These are phyloP conservation scores for Montipora foliosa DNA, from an alignment of 64 coral and sea anemone species.

Conservation along the genomic window DNA sequence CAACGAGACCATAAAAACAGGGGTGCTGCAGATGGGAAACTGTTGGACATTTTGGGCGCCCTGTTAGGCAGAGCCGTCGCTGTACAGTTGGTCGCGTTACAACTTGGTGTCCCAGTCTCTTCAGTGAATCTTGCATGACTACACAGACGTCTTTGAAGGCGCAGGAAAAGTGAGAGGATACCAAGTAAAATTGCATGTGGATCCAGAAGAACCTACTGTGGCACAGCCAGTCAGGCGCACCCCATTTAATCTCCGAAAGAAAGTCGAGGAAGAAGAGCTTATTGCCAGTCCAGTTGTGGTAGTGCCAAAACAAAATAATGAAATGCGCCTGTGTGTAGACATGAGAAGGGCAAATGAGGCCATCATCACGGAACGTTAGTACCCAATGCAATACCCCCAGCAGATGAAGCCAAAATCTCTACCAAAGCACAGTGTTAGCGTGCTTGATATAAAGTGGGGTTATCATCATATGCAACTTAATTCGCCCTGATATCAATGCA, in stretches of 20 bases:
- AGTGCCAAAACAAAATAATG: conserved; percentile 22
- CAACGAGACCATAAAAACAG: too few relatives aligned
- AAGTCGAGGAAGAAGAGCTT: conserved; percentile 14
- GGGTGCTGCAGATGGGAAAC: too few relatives aligned
- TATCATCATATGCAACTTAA: too few relatives aligned
- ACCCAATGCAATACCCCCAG: conserved; percentile 7
- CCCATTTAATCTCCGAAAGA: conserved; percentile 21
- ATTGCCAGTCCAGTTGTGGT: conserved; percentile 31
- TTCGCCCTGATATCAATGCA: not conserved
- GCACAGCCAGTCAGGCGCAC: conserved; percentile 11
- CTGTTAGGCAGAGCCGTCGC: not conserved
- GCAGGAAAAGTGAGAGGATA: conserved; percentile 25
- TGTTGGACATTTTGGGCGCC: too few relatives aligned
- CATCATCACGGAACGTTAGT: not conserved
- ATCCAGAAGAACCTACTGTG: not conserved
- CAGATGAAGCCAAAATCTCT: conserved; percentile 14
- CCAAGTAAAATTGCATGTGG: conserved; percentile 17
- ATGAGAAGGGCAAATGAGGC: not conserved
- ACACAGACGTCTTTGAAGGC: conserved; percentile 49
- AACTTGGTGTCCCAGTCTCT: not conserved
- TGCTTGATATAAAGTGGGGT: not conserved
- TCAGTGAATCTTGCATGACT: not conserved
- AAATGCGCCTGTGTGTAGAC: conserved; percentile 2
- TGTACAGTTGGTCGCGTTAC: not conserved
- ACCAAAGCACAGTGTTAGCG: not conserved